Conservation (phyloP, 2,888 invertebrate species). For the Caenorhabditis afra region DNA sequence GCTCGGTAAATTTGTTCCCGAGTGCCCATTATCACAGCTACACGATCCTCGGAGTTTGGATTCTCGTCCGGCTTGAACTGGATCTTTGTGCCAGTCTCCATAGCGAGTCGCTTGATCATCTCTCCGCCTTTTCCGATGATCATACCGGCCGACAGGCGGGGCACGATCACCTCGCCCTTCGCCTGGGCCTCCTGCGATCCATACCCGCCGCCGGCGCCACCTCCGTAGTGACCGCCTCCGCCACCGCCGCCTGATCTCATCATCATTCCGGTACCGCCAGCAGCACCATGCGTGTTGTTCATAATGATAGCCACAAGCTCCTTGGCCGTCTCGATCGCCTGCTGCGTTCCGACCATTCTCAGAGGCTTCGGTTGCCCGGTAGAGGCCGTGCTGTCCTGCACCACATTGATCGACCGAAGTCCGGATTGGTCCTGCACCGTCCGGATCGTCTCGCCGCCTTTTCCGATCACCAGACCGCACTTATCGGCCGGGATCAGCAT, state of each 20-base stretch:
- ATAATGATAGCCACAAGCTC: conserved; percentile 36
- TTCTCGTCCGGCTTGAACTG: conserved; percentile 90
- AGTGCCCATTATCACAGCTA: conserved; percentile 91
- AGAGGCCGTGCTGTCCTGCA: conserved; percentile 91
- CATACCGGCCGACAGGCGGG: conserved; percentile 93
- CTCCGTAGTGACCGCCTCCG: not conserved
- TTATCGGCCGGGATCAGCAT: conserved; percentile 97
- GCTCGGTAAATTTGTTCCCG: conserved; percentile 84
- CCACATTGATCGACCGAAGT: conserved; percentile 95
- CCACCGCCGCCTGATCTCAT: conserved; percentile 2
- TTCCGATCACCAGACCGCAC: conserved; percentile 97
- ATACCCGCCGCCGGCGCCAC: not conserved
- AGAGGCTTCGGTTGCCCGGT: conserved; percentile 91
- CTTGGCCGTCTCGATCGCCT: conserved; percentile 48
- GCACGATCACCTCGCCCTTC: conserved; percentile 84
- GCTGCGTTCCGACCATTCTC: conserved; percentile 93
- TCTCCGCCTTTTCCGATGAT: conserved; percentile 98
- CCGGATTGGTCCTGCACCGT: conserved; percentile 92
- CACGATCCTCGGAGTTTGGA: conserved; percentile 89
- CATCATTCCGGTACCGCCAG: not conserved
- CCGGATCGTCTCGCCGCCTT: conserved; percentile 97
- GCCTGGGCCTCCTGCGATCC: conserved; percentile 23
- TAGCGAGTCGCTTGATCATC: conserved; percentile 97
- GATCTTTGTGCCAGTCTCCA: conserved; percentile 93
- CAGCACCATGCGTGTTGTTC: conserved; percentile 10